Conservation (phyloP, 2,888 invertebrate species). For the Agonopterix heracliana region DNA sequence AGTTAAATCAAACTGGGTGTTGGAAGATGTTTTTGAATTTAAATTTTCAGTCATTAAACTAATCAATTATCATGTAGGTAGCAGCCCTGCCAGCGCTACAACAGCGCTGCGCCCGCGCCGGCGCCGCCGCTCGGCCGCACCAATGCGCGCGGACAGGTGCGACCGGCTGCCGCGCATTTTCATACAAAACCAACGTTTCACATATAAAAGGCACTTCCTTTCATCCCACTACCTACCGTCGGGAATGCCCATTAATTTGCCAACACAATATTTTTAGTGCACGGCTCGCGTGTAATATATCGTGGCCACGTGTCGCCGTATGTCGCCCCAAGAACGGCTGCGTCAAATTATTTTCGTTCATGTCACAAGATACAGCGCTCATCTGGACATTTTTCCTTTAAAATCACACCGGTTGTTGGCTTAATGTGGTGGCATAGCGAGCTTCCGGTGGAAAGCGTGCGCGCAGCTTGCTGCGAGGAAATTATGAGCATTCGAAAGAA, state of each 20-base stretch:
- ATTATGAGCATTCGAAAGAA: slow-evolving; percentile 1
- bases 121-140: slow-evolving; percentile 26
- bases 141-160: slow-evolving; percentile 68
- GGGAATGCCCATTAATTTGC: slow-evolving; percentile 77
- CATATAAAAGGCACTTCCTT: slow-evolving; percentile 76
- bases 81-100: slow-evolving; percentile 17
- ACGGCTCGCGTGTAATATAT: slow-evolving; percentile 75
- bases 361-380: slow-evolving; percentile 74
- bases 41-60: too few relatives aligned
- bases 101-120: slow-evolving; percentile 13
- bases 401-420: slow-evolving; percentile 64
- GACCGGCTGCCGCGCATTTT: slow-evolving; percentile 71
- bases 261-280: slow-evolving; percentile 77
- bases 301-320: slow-evolving; percentile 75
- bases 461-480: slow-evolving; percentile 14
- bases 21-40: too few relatives aligned
- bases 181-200: slow-evolving; percentile 74
- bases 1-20: too few relatives aligned
- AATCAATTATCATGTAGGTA: not conserved
- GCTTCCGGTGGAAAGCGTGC: slow-evolving; percentile 55
- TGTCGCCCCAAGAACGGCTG: slow-evolving; percentile 72
- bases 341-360: slow-evolving; percentile 76
- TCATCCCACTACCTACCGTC: slow-evolving; percentile 73
- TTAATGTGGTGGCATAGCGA: slow-evolving; percentile 47
- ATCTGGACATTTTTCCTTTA: slow-evolving; percentile 74